Conservation (phyloP, 2,797 vertebrate species). For the Alfaro cultratus region DNA sequence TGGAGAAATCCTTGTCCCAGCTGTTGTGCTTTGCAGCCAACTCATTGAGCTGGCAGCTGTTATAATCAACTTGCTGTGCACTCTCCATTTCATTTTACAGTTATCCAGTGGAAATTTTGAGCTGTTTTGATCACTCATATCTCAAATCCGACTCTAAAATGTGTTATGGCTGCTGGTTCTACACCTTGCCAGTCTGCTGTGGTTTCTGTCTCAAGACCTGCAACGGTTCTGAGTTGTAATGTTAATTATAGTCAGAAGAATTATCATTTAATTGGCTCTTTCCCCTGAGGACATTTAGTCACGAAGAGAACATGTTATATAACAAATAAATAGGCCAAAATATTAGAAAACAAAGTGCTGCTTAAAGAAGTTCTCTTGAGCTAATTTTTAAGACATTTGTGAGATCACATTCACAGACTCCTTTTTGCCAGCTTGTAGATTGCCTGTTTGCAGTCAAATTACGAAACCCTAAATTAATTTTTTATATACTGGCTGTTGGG, state of each 20-base stretch:
- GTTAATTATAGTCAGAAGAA: constrained; percentile 44
- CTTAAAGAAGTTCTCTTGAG: constrained; percentile 27
- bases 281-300: constrained; percentile 39
- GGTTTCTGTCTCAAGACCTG: constrained; percentile 17
- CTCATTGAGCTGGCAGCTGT: constrained; percentile 61
- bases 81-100: constrained; percentile 41
- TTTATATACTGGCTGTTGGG: background rate
- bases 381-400: background rate
- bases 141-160: constrained; percentile 32
- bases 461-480: background rate
- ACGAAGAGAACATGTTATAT: constrained; percentile 49
- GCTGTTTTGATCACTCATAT: constrained; percentile 20
- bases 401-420: background rate
- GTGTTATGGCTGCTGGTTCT: constrained; percentile 13
- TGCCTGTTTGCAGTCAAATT: background rate
- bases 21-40: constrained; percentile 69
- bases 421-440: background rate
- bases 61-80: constrained; percentile 54
- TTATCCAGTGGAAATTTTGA: constrained; percentile 32
- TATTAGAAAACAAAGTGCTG: constrained; percentile 39
- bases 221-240: constrained; percentile 22
- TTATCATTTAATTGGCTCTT: constrained; percentile 48
- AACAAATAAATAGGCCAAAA: constrained; percentile 53
- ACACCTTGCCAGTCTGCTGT: constrained; percentile 24
- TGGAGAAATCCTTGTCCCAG: constrained; percentile 60